Evolutionary conservation across 1,140 invertebrate genomes (phyloP).

Genomic region (Sycobia sp.): DNA sequence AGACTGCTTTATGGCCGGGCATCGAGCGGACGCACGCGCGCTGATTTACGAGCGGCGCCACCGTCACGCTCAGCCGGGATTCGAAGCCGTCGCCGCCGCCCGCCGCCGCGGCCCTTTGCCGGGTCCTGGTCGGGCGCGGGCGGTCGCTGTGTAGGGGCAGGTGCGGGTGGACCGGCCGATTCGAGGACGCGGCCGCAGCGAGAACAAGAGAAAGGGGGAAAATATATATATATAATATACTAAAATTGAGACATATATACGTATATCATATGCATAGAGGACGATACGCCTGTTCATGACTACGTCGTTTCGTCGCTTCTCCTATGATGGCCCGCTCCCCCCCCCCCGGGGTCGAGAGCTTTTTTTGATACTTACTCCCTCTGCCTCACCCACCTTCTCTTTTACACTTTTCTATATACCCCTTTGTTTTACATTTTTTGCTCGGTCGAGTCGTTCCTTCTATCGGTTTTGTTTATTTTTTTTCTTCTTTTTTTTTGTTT

Average conservation of each 20-base stretch:
- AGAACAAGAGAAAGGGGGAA: not conserved
- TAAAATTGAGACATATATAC: no score
- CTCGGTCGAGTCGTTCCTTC: slow-evolving; percentile 4
- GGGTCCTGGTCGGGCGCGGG: no score
- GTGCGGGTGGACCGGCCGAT: not conserved
- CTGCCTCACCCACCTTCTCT: no score
- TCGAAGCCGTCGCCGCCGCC: slow-evolving; percentile 43
- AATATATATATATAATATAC: no score
- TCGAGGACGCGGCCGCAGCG: slow-evolving; percentile 11
- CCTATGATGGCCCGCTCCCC: no score
- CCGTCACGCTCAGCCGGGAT: slow-evolving; percentile 50
- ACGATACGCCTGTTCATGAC: slow-evolving; percentile 34
- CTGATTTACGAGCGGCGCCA: slow-evolving; percentile 52
- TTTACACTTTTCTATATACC: no score
- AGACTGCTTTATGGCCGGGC: slow-evolving; percentile 47
- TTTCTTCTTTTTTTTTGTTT: slow-evolving; percentile 22
- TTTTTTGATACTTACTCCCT: no score
- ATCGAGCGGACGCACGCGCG: slow-evolving; percentile 48
- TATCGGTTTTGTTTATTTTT: not conserved
- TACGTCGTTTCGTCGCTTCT: slow-evolving; percentile 12
- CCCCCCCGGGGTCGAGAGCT: no score
- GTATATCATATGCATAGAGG: no score
- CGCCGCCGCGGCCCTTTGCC: slow-evolving; percentile 36
- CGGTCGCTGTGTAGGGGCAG: no score
- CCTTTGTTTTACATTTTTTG: no score